phyloP scores from a whole-genome alignment of 2,113 vertebrate genomes.

The Nibea albiflora region DNA sequence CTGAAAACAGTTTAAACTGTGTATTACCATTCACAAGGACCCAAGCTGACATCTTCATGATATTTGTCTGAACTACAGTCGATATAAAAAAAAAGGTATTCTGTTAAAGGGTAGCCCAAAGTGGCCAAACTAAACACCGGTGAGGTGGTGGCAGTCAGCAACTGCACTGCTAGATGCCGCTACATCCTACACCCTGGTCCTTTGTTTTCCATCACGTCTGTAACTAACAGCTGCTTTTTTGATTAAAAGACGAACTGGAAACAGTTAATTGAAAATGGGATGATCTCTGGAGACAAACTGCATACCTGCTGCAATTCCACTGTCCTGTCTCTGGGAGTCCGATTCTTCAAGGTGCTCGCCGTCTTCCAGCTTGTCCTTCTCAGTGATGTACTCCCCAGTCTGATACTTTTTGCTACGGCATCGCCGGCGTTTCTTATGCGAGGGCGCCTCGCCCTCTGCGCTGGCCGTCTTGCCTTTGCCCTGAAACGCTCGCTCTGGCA shows the following conservation, averaged over 20 bases:
- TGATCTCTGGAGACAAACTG: background rate
- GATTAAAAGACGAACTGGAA: slow-evolving; percentile 17
- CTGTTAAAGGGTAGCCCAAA: background rate
- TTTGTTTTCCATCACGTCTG: background rate
- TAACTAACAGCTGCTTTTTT: slow-evolving; percentile 14
- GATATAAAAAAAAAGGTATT: background rate
- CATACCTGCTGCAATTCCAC: slow-evolving; percentile 84
- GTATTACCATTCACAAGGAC: background rate
- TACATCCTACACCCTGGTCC: too few relatives aligned
- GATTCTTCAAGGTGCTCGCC: slow-evolving; percentile 75
- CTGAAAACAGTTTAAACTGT: background rate
- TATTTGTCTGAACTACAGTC: background rate
- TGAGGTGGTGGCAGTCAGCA: background rate
- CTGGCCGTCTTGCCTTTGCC: slow-evolving; percentile 62
- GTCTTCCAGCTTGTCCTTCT: slow-evolving; percentile 85
- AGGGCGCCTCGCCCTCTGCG: slow-evolving; percentile 67
- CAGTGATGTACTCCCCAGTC: slow-evolving; percentile 93
- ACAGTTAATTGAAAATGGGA: background rate
- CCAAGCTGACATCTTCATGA: background rate
- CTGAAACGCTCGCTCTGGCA: slow-evolving; percentile 61
- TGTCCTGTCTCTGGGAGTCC: slow-evolving; percentile 78
- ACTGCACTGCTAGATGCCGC: too few relatives aligned
- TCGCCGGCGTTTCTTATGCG: slow-evolving; percentile 90
- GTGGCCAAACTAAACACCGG: background rate
- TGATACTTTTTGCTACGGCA: slow-evolving; percentile 95